Base-by-base conservation (phyloP, 1,140 invertebrate genomes). In the Drosophila pallidifrons region DNA sequence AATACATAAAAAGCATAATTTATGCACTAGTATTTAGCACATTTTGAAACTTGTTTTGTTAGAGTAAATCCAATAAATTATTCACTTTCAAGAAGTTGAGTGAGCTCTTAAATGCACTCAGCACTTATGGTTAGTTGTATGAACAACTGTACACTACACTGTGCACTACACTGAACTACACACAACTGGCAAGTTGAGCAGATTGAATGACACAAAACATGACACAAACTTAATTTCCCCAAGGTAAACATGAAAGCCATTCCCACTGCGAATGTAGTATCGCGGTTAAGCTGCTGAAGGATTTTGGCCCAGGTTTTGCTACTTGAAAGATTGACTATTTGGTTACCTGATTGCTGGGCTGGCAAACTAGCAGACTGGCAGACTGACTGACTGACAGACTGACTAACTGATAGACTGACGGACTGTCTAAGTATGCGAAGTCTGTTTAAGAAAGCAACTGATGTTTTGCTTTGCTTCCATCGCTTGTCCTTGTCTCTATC, bases 171-270 rank as follows among this genome's bases (percentile, higher is more conserved):
- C 35, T 38, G 10, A 2, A 38, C 7, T 38, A 38, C 35, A 38
- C 7, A 38, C 7, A 8, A 10, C 6, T 10, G 25, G 3, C 57
- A 45, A 43, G 7, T 15, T 15, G 35, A 58, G 69, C 49, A 47
- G 66, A 64, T 82, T 63, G 69, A 59, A 79, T 78, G 83, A 81
- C 85, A 79, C 77, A 85, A 75, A 68, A 88, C 77, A 88, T 88
- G 83, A 88, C 83, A 89, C 81, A 82, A 88, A 89, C 83, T 89
- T 85, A 88, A 88, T 88, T 88, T 88, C 83, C 85, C 83, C 81
- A 88, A 81, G 83, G 75, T 71, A 78, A 70, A 70, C 54, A 58
- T 35, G 59, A 68, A 86, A 87, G 82, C 70, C 54, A n/a, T 51
- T 45, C 49, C 47, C 66, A 54, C 38, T n/a, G 63, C 51, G 63